Percentiles rank a stretch among this genome's conserved stretches.
Conservation (phyloP, 1,140 invertebrate species). For the Drosophila fuyamai region DNA sequence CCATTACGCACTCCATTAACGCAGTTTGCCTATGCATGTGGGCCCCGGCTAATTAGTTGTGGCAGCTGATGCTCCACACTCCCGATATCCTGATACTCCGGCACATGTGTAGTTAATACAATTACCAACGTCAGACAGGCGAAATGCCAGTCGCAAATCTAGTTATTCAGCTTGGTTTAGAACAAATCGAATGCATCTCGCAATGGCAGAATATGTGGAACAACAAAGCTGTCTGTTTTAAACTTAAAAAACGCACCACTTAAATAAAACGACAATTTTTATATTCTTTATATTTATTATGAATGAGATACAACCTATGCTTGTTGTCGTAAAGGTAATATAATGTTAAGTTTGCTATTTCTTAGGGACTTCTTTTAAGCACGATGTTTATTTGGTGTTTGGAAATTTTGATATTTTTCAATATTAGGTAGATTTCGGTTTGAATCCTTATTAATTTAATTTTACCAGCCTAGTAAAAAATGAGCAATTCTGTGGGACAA, state of each 20-base stretch:
- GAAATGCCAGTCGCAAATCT: constrained; percentile 47
- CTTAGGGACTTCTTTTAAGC: no score
- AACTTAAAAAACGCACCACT: no score
- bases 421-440: no score
- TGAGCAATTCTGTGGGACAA: constrained; percentile 13
- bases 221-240: no score
- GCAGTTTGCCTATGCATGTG: constrained; percentile 70
- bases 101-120: constrained; percentile 43
- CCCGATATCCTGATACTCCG: neutral
- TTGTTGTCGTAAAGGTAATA: no score
- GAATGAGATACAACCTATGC: no score
- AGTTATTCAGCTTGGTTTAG: constrained; percentile 69
- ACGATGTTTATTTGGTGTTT: no score
- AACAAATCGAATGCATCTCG: constrained; percentile 42
- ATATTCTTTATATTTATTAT: no score
- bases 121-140: constrained; percentile 41
- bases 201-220: neutral
- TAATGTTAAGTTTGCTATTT: no score
- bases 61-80: constrained; percentile 61
- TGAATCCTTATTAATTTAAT: no score
- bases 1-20: constrained; percentile 81
- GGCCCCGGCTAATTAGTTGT: constrained; percentile 70
- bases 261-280: no score
- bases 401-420: no score
- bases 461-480: neutral